phyloP scores from a whole-genome alignment of 2,888 invertebrate genomes.

The Helicoverpa assulta region DNA sequence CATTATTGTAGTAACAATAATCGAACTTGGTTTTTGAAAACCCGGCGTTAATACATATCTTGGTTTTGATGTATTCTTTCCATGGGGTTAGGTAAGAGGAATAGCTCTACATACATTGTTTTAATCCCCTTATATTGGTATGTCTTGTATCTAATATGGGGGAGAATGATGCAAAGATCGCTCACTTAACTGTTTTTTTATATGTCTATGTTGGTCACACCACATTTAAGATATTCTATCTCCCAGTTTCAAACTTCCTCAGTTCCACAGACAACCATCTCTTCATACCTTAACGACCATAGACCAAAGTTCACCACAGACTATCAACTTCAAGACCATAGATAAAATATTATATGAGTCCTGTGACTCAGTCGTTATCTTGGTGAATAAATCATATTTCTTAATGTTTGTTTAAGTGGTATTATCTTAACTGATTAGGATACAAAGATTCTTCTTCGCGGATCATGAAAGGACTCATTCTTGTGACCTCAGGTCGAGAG shows the following conservation, averaged over 20 bases:
- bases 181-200: too few species aligned
- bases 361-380: conserved; percentile 56
- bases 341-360: conserved; percentile 49
- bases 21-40: too few species aligned
- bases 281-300: conserved; percentile 48
- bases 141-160: too few species aligned
- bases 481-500: conserved; percentile 76
- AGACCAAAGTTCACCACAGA: conserved; percentile 56
- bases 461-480: conserved; percentile 73
- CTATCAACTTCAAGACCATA: conserved; percentile 51
- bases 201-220: too few species aligned
- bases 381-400: conserved; percentile 82
- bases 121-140: too few species aligned
- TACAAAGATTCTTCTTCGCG: conserved; percentile 77
- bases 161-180: too few species aligned
- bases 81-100: too few species aligned
- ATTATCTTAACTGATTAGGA: conserved; percentile 82
- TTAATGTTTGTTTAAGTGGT: conserved; percentile 84
- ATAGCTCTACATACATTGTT: too few species aligned
- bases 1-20: too few species aligned
- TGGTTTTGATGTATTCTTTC: too few species aligned
- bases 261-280: conserved; percentile 39
- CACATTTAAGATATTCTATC: background rate
- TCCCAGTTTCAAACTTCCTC: conserved; percentile 6
- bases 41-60: too few species aligned